Conservation (phyloP, 2,888 invertebrate species). For the Macrophya alboannulata region DNA sequence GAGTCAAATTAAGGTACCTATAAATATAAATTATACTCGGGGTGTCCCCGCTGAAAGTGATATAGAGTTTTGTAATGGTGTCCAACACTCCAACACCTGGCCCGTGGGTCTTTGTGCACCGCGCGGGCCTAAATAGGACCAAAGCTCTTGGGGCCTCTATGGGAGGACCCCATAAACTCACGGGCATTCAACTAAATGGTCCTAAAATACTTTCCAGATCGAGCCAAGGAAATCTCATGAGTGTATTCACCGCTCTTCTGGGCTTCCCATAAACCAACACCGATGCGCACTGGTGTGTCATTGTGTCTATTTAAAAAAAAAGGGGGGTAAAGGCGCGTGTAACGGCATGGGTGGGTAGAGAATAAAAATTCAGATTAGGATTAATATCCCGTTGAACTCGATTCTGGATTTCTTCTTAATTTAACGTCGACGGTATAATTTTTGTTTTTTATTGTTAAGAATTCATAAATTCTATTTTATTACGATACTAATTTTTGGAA, state of each 20-base stretch:
- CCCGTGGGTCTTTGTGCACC: conserved; percentile 71
- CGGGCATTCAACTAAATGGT: conserved; percentile 73
- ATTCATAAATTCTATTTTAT: conserved; percentile 57
- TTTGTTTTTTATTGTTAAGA: conserved; percentile 26
- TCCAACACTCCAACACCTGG: conserved; percentile 76
- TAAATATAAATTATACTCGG: conserved; percentile 72
- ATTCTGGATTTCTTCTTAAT: conserved; percentile 64
- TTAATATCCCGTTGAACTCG: conserved; percentile 66
- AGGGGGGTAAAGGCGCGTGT: conserved; percentile 38
- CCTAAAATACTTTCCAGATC: conserved; percentile 74
- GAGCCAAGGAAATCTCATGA: conserved; percentile 59
- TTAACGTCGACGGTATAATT: conserved; percentile 62
- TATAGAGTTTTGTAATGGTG: conserved; percentile 79
- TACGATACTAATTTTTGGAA: conserved; percentile 57
- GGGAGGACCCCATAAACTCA: conserved; percentile 73
- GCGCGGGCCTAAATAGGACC: conserved; percentile 63
- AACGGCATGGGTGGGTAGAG: conserved; percentile 61
- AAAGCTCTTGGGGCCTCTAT: conserved; percentile 59
- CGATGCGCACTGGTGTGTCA: not conserved
- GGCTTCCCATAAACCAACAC: conserved; percentile 43
- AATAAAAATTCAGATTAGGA: conserved; percentile 74
- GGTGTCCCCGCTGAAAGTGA: conserved; percentile 73
- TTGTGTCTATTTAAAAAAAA: conserved; percentile 22
- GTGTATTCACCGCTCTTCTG: conserved; percentile 52
- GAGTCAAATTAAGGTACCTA: conserved; percentile 74